Evolutionary conservation across 2,113 vertebrate genomes (phyloP).

Genomic region (Gila orcuttii): DNA sequence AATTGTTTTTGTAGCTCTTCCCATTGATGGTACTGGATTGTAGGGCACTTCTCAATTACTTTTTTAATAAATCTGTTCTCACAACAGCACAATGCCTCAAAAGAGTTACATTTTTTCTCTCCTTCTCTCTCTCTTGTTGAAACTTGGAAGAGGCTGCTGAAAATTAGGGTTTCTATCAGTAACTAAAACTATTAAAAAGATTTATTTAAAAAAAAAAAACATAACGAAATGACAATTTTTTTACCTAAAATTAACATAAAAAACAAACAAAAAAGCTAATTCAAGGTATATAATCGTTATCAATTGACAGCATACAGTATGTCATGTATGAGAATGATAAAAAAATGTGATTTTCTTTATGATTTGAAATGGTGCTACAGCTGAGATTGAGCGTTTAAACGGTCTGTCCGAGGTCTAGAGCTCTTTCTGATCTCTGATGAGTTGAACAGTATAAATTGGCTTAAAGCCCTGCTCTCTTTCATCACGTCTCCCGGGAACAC

Average conservation of each 20-base stretch:
- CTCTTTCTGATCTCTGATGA: background rate
- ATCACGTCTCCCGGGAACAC: constrained; percentile 7
- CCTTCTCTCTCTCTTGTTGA: background rate
- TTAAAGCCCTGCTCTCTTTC: background rate
- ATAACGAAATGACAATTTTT: no score
- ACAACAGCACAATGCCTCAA: background rate
- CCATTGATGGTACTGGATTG: background rate
- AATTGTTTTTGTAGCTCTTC: background rate
- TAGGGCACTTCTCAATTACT: background rate
- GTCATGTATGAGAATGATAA: background rate
- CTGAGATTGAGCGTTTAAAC: background rate
- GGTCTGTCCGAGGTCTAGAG: background rate
- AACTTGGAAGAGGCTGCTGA: background rate
- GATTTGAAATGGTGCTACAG: background rate
- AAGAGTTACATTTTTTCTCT: background rate
- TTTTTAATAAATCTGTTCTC: background rate
- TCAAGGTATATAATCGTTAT: no score
- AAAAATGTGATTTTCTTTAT: no score
- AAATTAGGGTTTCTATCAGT: background rate
- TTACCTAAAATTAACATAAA: no score
- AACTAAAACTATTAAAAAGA: no score
- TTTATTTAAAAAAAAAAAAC: no score
- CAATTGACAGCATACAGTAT: no score
- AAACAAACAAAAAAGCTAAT: no score
- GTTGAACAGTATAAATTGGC: background rate